These are phyloP conservation scores for Nothoprocta perdicaria DNA, from an alignment of 2,113 vertebrate species.

Conservation along the genomic window DNA sequence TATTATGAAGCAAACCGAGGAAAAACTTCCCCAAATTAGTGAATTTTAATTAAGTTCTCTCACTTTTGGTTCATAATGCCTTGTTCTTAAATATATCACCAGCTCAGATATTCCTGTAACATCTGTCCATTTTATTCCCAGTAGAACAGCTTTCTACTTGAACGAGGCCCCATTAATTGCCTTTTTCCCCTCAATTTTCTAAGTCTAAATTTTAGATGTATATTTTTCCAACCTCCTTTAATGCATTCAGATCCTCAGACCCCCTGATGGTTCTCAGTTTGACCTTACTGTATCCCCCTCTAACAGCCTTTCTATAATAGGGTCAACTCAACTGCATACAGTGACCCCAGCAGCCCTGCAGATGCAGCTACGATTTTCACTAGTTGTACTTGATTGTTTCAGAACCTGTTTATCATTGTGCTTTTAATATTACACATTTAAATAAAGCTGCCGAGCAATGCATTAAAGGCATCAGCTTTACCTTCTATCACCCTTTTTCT, in stretches of 20 bases:
- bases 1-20: neutral
- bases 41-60: neutral
- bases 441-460: neutral
- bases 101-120: neutral
- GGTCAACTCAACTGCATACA: neutral
- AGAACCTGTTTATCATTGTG: constrained; percentile 9
- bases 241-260: neutral
- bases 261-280: neutral
- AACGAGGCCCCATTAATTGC: rapidly evolving
- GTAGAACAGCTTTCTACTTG: neutral
- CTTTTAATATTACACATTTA: neutral
- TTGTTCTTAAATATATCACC: neutral
- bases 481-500: neutral
- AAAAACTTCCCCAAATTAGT: neutral
- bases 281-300: neutral
- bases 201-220: neutral
- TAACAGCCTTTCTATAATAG: neutral
- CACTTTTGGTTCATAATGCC: neutral
- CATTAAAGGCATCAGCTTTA: neutral
- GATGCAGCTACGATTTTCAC: neutral
- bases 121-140: neutral
- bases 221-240: neutral
- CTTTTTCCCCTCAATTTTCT: neutral
- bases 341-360: neutral
- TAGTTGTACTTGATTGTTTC: neutral